A percentile compares a stretch with the other conserved stretches of the same genome.
Evolutionary conservation across 2,797 vertebrate genomes (phyloP).

Genomic region (Manis crassicaudata): DNA sequence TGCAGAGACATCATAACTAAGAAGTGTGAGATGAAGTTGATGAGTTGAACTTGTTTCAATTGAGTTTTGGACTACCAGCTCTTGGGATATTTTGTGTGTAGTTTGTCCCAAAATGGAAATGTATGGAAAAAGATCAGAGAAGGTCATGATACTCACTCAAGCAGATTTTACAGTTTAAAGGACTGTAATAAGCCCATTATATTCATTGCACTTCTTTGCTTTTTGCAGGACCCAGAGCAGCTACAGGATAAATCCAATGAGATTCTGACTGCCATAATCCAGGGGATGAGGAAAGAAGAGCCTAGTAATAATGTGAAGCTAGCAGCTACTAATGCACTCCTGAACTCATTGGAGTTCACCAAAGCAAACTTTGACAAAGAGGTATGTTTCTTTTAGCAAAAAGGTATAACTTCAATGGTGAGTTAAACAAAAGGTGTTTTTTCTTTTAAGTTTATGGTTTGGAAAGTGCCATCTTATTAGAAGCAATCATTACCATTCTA

Average conservation of each 20-base stretch:
- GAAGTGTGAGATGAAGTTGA: neutral
- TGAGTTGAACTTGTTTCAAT: neutral
- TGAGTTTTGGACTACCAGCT: neutral
- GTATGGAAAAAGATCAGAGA: neutral
- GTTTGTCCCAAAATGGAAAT: slow-evolving; percentile 34
- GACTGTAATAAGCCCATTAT: neutral
- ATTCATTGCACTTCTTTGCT: neutral
- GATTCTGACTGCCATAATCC: slow-evolving; percentile 98
- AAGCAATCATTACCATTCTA: slow-evolving; percentile 29
- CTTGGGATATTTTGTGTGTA: neutral
- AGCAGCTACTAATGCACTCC: slow-evolving; percentile 97
- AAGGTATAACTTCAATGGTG: accelerated
- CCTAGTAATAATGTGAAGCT: slow-evolving; percentile 99
- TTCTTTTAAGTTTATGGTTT: slow-evolving; percentile 76
- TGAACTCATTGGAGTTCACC: slow-evolving; percentile 99
- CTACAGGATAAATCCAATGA: slow-evolving; percentile 98
- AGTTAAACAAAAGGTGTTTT: neutral
- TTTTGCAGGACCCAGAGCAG: slow-evolving; percentile 95
- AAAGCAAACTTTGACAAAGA: slow-evolving; percentile 99
- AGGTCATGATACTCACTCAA: neutral
- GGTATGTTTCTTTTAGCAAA: slow-evolving; percentile 83
- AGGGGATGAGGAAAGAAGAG: slow-evolving; percentile 99
- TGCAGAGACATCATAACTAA: neutral
- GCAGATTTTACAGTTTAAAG: slow-evolving; percentile 32
- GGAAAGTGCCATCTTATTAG: slow-evolving; percentile 76